phyloP scores from a whole-genome alignment of 2,113 vertebrate genomes.

The Malurus melanocephalus region DNA sequence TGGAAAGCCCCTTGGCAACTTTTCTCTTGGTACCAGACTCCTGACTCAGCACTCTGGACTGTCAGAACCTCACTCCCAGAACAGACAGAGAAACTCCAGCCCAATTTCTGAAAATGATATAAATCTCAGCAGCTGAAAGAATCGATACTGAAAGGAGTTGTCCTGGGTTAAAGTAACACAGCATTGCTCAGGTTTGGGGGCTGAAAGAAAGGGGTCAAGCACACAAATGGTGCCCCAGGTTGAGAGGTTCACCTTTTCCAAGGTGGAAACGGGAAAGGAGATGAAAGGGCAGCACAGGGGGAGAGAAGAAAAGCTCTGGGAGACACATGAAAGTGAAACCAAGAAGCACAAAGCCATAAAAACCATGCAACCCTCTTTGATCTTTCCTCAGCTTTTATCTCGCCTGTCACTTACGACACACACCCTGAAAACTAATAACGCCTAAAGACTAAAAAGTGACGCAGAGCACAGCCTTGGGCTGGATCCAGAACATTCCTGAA shows the following conservation, averaged over 20 bases:
- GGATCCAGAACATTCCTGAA: not conserved
- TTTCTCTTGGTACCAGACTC: not conserved
- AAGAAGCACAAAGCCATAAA: not conserved
- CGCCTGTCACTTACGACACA: accelerated
- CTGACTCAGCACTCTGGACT: not conserved
- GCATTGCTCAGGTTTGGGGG: accelerated
- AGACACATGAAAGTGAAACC: conserved; percentile 7
- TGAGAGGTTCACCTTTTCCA: not conserved
- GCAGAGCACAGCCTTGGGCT: not conserved
- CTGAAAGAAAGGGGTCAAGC: accelerated
- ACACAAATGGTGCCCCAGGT: accelerated
- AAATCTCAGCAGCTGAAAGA: not conserved
- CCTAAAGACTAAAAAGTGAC: not conserved
- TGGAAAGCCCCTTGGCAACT: conserved; percentile 36
- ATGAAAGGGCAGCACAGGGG: accelerated
- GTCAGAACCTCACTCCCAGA: not conserved
- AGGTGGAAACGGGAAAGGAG: not conserved
- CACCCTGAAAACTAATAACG: not conserved
- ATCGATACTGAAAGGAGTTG: not conserved
- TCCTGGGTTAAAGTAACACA: not conserved
- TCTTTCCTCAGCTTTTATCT: conserved; percentile 26
- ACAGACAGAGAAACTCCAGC: not conserved
- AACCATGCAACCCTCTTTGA: not conserved
- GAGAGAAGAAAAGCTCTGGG: not conserved
- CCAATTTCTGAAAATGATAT: not conserved